Conservation (phyloP, 2,113 vertebrate genomes). For the Desmodus rotundus region DNA sequence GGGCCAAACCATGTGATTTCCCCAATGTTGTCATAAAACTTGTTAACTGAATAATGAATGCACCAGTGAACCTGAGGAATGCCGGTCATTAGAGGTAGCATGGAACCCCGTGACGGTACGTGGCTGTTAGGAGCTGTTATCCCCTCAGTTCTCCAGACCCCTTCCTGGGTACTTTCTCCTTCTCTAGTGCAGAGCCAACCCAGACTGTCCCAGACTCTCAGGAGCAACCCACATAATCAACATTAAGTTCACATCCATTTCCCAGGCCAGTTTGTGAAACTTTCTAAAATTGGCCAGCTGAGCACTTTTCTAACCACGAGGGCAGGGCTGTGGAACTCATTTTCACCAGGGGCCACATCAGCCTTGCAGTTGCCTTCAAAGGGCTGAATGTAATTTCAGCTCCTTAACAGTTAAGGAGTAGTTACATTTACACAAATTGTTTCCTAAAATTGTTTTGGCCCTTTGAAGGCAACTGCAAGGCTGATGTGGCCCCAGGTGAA, state of each 20-base stretch:
- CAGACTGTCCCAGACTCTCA: not conserved
- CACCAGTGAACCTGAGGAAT: not conserved
- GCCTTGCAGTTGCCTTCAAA: too few relatives aligned
- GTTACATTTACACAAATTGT: too few relatives aligned
- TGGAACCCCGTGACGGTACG: not conserved
- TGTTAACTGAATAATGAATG: constrained; percentile 13
- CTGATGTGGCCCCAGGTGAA: too few relatives aligned
- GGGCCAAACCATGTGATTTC: constrained; percentile 37
- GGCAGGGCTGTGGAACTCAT: not conserved
- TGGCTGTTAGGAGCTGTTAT: not conserved
- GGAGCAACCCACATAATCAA: not conserved
- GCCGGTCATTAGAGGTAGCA: not conserved
- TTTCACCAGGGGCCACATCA: too few relatives aligned
- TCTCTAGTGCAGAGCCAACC: not conserved
- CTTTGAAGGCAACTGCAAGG: too few relatives aligned
- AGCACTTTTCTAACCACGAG: not conserved
- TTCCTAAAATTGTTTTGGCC: too few relatives aligned
- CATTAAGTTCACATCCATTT: not conserved
- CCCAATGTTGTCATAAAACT: constrained; percentile 33
- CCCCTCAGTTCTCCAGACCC: not conserved
- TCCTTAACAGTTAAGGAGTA: too few relatives aligned
- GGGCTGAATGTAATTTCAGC: too few relatives aligned
- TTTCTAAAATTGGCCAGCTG: not conserved
- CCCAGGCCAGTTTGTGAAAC: not conserved
- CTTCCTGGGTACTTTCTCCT: not conserved